Evolutionary conservation across 2,888 invertebrate species (phyloP).

Genomic region (Sesamia inferens): DNA sequence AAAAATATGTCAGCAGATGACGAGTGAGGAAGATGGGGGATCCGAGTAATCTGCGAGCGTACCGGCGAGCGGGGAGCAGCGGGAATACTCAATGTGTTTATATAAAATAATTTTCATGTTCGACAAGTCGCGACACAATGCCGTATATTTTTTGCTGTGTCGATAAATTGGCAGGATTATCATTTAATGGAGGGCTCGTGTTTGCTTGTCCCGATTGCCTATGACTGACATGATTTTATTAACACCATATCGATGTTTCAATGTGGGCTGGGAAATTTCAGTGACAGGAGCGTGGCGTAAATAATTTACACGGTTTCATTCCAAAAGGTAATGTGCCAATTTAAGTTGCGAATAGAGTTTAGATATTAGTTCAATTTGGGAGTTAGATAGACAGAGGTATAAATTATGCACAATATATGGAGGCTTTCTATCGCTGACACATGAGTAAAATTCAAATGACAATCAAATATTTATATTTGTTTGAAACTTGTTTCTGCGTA

Average conservation of each 20-base stretch:
- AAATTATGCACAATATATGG: constrained; percentile 79
- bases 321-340: constrained; percentile 80
- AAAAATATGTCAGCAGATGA: constrained; percentile 90
- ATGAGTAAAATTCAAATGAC: constrained; percentile 79
- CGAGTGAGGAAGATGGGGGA: constrained; percentile 81
- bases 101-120: constrained; percentile 90
- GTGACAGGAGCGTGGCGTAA: constrained; percentile 72
- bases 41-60: constrained; percentile 79
- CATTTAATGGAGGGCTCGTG: constrained; percentile 90
- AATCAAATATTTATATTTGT: constrained; percentile 76
- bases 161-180: constrained; percentile 90
- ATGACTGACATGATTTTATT: constrained; percentile 89
- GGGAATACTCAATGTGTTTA: constrained; percentile 89
- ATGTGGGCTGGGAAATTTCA: constrained; percentile 77
- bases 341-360: constrained; percentile 80
- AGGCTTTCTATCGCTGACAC: constrained; percentile 78
- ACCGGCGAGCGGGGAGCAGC: constrained; percentile 74
- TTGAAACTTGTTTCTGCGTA: constrained; percentile 67
- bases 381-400: constrained; percentile 81
- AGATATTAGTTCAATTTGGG: constrained; percentile 80
- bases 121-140: constrained; percentile 89
- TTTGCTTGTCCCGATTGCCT: constrained; percentile 87
- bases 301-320: constrained; percentile 82
- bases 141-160: constrained; percentile 86
- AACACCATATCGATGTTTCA: constrained; percentile 83